Evolutionary conservation across 2,113 vertebrate genomes (phyloP), one percentile per base, ranked within the genome.

Genomic region (Notothenia rossii): DNA sequence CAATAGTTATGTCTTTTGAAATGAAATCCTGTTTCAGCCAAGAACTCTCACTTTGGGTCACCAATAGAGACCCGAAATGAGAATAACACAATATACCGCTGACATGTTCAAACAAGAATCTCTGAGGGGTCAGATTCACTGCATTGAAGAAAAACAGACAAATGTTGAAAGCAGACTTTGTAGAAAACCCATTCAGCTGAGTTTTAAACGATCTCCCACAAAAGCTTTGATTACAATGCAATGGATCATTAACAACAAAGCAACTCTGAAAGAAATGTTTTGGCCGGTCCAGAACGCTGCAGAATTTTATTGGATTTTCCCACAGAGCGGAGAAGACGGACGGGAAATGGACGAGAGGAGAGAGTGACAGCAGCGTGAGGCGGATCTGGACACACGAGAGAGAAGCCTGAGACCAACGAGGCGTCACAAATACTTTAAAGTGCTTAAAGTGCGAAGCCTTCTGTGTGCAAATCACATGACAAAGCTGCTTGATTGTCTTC

Each of bases 281-380:
- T 64, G 84, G 73, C 63, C 14, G 9, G 49, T 86, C n/a, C 56
- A 2, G 72, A 11, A 22, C 11, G 68, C 68, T 60, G 11, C 20
- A 49, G 53, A 0, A 7, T 86, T 90, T 89, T 86, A 87, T 77
- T 72, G 60, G 85, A 0, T 85, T 89, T 88, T 92, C 87, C 82
- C 88, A 90, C 48, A 55, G 62, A 69, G 65, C 8, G 20, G 61
- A 5, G 45, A 53, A 36, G 67, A 76, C 29, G 59, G 62, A 68
- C 75, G 55, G 81, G 72, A 81, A 75, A 65, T 11, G 20, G 50
- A 69, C 3, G 64, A 77, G 48, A 65, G 45, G 29, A 10, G 1
- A 77, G 80, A 83, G 75, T 2, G 58, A 85, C 84, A 74, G 78
- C 84, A 74, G 78, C 33, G 14, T 55, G 65, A 85, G 61, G 55